Base-by-base conservation (phyloP, 2,113 vertebrate species). In the Phyllopteryx taeniolatus region DNA sequence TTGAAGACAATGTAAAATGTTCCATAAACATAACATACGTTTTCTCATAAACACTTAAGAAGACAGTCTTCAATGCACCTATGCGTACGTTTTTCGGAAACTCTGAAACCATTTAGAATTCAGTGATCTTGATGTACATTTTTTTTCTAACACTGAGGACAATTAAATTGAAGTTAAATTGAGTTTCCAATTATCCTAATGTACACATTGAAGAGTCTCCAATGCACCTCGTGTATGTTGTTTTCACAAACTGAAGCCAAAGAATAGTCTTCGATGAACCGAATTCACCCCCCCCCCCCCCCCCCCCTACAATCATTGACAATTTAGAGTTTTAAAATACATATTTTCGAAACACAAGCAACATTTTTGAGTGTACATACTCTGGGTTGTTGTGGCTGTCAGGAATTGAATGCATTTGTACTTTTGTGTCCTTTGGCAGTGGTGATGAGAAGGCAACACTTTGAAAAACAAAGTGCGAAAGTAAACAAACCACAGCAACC, bases 401-500 rank as follows among this genome's bases (percentile, higher is more conserved):
- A 9, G 1, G 15, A 61, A 35, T 14, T 61, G 31, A 15, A 35
- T 61, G 59, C 31, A 19, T 31, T 61, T 61, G 22, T 31, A 13
- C 7, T 35, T 61, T 61, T 3, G 7, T 35, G 31, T 86, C 73
- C 68, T 86, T 88, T 88, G 88, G 86, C 89, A 88, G 89, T 88
- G 82, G 84, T 79, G 84, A 85, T 63, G 79, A 82, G 83, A 81
- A 88, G 88, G 88, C 88, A 85, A 82, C 81, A 83, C 77, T 75
- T 85, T 80, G 78, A 78, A 8, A 8, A 61, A 33, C 39, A 66
- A 66, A 66, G 44, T 61, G 59, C 42, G 44, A 0, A 46, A 66
- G 59, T 61, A 61, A 61, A 61, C 31, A 61, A 61, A 61, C 35
- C 31, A 61, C 31, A 61, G 31, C 31, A 61, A 15, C 59, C 33